Evolutionary conservation across 2,113 vertebrate species (phyloP).

Genomic region (Agelaius tricolor): DNA sequence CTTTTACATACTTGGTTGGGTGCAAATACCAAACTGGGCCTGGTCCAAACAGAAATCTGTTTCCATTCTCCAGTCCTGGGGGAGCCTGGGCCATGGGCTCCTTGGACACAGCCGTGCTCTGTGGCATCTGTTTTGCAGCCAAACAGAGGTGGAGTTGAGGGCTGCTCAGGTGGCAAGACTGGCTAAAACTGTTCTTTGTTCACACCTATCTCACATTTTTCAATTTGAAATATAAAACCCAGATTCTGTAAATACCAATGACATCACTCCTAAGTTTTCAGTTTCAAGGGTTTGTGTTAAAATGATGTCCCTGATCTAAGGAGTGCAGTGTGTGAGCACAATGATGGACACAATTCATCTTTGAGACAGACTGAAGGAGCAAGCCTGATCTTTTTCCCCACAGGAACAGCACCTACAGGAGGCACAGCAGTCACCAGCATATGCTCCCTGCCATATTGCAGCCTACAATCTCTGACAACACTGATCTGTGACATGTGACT

Average conservation of each 20-base stretch:
- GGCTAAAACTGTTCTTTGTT: neutral
- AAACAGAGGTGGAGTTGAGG: neutral
- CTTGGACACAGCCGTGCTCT: rapidly evolving
- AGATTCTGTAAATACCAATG: neutral
- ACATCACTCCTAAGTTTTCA: neutral
- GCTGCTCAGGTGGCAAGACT: neutral
- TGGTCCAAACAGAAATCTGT: neutral
- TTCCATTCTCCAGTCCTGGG: neutral
- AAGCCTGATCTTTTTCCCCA: neutral
- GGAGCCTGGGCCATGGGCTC: neutral
- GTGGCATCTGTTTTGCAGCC: neutral
- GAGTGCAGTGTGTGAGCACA: rapidly evolving
- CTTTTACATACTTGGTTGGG: neutral
- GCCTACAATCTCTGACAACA: neutral
- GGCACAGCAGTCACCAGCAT: neutral
- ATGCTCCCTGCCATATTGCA: neutral
- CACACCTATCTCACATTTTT: neutral
- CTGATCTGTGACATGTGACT: neutral
- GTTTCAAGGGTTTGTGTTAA: neutral
- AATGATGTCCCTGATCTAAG: neutral
- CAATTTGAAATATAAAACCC: neutral
- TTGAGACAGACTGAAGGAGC: neutral
- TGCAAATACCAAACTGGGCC: neutral
- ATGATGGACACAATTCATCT: neutral
- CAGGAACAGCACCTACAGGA: neutral